A percentile compares a stretch with the other conserved stretches of the same genome.
These are phyloP conservation scores for Drosophila equinoxialis DNA, from an alignment of 1,140 invertebrate species.

Conservation along the genomic window DNA sequence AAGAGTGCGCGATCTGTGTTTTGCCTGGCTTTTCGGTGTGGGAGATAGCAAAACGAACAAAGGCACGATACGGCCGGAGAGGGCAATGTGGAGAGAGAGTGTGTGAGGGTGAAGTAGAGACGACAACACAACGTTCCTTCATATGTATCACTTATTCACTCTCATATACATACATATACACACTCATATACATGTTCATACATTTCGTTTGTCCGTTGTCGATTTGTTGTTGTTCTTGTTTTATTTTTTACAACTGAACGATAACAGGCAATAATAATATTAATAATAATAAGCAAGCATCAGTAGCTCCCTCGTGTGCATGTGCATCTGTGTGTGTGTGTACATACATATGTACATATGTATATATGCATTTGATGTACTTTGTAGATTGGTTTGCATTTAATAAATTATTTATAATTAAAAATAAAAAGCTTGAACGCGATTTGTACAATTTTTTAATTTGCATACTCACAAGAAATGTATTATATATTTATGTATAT, in stretches of 20 bases:
- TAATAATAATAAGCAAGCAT: conserved; percentile 35
- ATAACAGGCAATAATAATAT: conserved; percentile 46
- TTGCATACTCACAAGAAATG: not conserved
- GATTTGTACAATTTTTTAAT: not conserved
- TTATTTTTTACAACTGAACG: conserved; percentile 55
- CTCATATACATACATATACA: not conserved
- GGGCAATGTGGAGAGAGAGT: not conserved
- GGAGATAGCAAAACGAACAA: conserved; percentile 52
- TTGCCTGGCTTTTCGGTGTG: conserved; percentile 7
- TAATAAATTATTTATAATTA: conserved; percentile 8
- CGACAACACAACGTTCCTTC: conserved; percentile 14
- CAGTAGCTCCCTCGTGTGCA: conserved; percentile 36
- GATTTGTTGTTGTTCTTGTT: conserved; percentile 25
- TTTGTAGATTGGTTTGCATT: not conserved
- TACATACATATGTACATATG: not conserved
- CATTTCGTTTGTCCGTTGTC: conserved; percentile 16
- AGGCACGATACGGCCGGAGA: conserved; percentile 31
- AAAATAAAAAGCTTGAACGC: not conserved
- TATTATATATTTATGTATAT: not conserved
- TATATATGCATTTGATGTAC: not conserved
- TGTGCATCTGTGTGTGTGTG: not conserved
- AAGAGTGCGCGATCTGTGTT: conserved; percentile 30
- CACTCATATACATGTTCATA: conserved; percentile 13
- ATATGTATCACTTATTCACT: conserved; percentile 26
- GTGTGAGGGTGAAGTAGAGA: not conserved